Evolutionary conservation across 1,140 invertebrate species (phyloP).

Genomic region (Thaumatotibia leucotreta): DNA sequence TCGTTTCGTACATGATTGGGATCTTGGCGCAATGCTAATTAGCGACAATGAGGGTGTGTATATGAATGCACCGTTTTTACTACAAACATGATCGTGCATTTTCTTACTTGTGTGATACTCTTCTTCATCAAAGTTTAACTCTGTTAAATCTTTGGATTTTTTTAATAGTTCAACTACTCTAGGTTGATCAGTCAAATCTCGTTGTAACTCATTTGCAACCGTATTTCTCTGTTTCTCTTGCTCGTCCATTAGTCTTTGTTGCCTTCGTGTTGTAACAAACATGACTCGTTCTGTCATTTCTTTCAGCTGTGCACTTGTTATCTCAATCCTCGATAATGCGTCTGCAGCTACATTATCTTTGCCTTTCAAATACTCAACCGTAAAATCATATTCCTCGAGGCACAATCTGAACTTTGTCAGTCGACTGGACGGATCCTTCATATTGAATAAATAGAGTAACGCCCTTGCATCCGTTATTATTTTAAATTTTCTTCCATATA

Average conservation of each 20-base stretch:
- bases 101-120: neutral
- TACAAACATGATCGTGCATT: neutral
- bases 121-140: neutral
- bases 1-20: too few relatives aligned
- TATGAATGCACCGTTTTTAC: too few relatives aligned
- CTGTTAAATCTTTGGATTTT: neutral
- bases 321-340: conserved; percentile 19
- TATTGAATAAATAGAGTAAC: neutral
- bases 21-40: too few relatives aligned
- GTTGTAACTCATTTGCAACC: neutral
- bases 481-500: neutral
- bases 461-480: neutral
- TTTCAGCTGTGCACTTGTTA: too few relatives aligned
- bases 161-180: neutral
- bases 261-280: neutral
- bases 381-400: conserved; percentile 21
- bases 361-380: conserved; percentile 25
- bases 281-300: neutral
- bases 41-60: too few relatives aligned
- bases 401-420: conserved; percentile 13
- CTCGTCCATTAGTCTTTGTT: neutral
- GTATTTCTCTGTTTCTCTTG: neutral
- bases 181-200: neutral
- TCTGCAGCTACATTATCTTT: conserved; percentile 26
- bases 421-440: neutral